A percentile compares a stretch with the other conserved stretches of the same genome.
Conservation (phyloP, 2,113 vertebrate species). For the Mormyrus lacerda region DNA sequence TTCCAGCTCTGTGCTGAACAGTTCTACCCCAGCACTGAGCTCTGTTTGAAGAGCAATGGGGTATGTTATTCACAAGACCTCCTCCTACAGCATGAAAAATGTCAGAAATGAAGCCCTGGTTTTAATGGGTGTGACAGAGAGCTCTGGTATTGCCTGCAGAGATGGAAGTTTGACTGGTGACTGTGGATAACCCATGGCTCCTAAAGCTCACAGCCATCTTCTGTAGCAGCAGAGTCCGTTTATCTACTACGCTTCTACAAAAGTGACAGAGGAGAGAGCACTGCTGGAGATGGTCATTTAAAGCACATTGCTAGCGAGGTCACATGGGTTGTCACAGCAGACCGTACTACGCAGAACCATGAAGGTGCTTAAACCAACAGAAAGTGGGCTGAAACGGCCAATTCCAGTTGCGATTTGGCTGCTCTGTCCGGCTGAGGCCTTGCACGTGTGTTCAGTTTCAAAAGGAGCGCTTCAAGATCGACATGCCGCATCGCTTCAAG, state of each 20-base stretch:
- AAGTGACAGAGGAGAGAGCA: neutral
- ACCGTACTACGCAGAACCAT: neutral
- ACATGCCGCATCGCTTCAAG: slow-evolving; percentile 96
- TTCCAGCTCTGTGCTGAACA: neutral
- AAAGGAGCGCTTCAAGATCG: slow-evolving; percentile 98
- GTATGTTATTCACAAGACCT: neutral
- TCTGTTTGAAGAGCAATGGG: neutral
- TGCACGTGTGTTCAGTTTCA: slow-evolving; percentile 73
- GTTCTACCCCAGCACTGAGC: neutral
- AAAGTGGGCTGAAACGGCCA: neutral
- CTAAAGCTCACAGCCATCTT: neutral
- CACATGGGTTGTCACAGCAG: neutral
- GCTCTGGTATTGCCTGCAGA: neutral
- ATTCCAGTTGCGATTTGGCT: neutral
- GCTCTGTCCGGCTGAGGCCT: neutral
- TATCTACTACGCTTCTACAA: neutral
- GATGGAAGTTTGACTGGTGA: neutral
- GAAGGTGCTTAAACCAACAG: neutral
- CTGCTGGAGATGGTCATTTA: neutral
- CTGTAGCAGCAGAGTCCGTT: neutral
- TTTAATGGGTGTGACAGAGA: neutral
- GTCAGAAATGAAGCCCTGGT: neutral
- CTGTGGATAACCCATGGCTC: neutral
- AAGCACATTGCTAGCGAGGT: neutral
- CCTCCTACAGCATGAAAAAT: neutral